phyloP scores from a whole-genome alignment of 2,797 vertebrate genomes.

The Sylvilagus floridanus region DNA sequence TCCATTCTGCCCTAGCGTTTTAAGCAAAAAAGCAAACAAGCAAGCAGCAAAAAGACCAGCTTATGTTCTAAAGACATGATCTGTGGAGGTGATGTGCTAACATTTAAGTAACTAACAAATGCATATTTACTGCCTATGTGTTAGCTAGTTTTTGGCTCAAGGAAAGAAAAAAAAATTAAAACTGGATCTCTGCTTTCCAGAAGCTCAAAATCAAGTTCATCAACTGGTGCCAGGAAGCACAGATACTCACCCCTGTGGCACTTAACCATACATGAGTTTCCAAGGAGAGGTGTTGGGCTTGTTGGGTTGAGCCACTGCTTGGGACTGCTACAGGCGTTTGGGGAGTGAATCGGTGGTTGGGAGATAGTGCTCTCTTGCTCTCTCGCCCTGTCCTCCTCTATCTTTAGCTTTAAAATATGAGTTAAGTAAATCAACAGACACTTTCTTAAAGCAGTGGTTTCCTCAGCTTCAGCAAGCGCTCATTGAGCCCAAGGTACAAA shows the following conservation, averaged over 20 bases:
- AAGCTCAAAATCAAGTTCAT: background rate
- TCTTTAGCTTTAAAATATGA: too few species aligned
- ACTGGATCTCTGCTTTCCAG: background rate
- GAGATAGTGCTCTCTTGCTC: too few species aligned
- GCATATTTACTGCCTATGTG: background rate
- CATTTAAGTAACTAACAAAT: background rate
- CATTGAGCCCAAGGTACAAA: background rate
- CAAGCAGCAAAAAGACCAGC: background rate
- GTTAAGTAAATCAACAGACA: too few species aligned
- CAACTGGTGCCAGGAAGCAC: background rate
- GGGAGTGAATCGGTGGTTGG: too few species aligned
- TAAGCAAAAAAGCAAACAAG: background rate
- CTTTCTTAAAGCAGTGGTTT: background rate
- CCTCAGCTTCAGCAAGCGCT: background rate
- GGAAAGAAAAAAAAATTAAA: background rate
- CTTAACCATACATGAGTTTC: background rate
- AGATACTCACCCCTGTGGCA: background rate
- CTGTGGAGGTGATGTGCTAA: background rate
- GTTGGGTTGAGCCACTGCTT: too few species aligned
- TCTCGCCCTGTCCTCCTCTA: too few species aligned
- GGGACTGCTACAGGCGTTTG: too few species aligned
- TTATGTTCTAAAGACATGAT: background rate
- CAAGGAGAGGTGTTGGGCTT: too few species aligned
- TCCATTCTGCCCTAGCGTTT: background rate
- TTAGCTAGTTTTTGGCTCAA: background rate